A percentile compares a stretch with the other conserved stretches of the same genome.
Conservation (phyloP, 2,113 vertebrate genomes). For the Myotis davidii region DNA sequence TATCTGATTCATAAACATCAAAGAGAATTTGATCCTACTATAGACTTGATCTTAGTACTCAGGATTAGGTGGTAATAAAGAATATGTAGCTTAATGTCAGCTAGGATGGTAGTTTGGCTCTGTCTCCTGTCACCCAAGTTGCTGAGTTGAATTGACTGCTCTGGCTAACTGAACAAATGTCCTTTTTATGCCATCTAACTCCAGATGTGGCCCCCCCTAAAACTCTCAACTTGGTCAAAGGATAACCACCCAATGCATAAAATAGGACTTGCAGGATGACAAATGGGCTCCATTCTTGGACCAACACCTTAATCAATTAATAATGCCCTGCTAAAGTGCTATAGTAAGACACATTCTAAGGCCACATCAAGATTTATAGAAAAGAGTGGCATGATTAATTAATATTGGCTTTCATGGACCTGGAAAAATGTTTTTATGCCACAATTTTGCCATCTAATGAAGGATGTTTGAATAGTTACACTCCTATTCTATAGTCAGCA, state of each 20-base stretch:
- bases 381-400: neutral
- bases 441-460: slow-evolving; percentile 3
- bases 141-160: neutral
- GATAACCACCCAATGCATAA: neutral
- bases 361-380: neutral
- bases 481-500: neutral
- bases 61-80: neutral
- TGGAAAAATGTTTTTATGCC: neutral
- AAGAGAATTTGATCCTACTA: neutral
- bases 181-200: neutral
- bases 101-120: neutral
- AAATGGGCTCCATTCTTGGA: neutral
- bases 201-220: neutral
- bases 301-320: neutral
- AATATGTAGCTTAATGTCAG: neutral
- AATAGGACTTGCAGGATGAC: neutral
- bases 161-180: neutral
- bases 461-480: neutral
- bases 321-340: neutral
- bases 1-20: neutral
- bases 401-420: neutral
- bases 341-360: neutral
- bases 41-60: neutral
- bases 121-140: neutral
- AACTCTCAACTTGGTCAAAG: neutral